phyloP scores from a whole-genome alignment of 1,140 invertebrate genomes.

The Ridgeia piscesae region DNA sequence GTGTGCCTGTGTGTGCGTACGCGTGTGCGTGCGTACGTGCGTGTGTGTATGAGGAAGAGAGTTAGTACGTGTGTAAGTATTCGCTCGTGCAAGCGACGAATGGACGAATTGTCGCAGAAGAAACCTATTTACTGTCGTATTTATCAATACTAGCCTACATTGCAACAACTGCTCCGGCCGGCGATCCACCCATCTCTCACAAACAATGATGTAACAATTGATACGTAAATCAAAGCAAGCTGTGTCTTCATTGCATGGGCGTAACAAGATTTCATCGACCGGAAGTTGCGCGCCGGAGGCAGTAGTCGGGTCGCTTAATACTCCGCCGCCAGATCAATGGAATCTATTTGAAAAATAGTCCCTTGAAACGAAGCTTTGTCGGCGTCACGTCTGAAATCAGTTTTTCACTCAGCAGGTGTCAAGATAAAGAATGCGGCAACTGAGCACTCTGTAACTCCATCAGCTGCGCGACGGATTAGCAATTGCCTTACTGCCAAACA shows the following conservation, averaged over 20 bases:
- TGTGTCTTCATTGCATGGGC: background rate
- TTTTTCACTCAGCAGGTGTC: background rate
- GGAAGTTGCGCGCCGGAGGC: background rate
- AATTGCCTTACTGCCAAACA: background rate
- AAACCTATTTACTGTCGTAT: background rate
- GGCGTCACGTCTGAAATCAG: background rate
- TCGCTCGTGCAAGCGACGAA: too few species aligned
- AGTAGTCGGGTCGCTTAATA: background rate
- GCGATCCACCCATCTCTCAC: background rate
- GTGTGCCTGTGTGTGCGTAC: too few species aligned
- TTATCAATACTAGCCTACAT: too few species aligned
- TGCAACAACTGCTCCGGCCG: too few species aligned
- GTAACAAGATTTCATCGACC: background rate
- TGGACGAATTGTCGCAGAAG: too few species aligned
- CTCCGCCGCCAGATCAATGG: background rate
- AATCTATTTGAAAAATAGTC: constrained; percentile 2
- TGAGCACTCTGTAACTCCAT: background rate
- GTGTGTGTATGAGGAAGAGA: too few species aligned
- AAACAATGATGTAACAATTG: background rate
- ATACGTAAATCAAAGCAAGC: background rate
- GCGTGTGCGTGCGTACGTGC: too few species aligned
- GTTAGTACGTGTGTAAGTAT: too few species aligned
- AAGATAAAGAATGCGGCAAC: background rate
- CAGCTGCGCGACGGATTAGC: background rate
- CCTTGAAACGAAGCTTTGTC: background rate